Base-by-base conservation (phyloP, 2,888 invertebrate genomes). In the Melieria picta region DNA sequence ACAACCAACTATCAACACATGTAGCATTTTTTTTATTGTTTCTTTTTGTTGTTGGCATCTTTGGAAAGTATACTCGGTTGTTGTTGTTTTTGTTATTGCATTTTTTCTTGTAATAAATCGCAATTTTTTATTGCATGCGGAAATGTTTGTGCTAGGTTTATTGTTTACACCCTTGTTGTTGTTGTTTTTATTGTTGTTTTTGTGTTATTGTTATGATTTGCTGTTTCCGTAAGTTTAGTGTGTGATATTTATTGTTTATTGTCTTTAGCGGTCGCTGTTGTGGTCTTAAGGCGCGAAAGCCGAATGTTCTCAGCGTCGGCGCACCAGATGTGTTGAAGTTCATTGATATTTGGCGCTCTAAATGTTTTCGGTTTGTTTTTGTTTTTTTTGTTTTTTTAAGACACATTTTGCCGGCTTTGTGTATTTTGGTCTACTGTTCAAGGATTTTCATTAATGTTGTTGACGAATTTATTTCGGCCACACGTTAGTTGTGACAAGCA, bases 111-210 rank as follows among this genome's bases (percentile, higher is more conserved):
- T 5, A n/a, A 58, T 58, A 58, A 6, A 58, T 6, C 4, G 10
- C 16, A 5, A 13, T 58, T 58, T 58, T 58, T 58, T 58, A 58
- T 58, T 58, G 16, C 16, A 58, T 13, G 11, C 58, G 58, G 58
- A 58, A 58, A 58, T 16, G n/a, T 58, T 58, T 58, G 58, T 16
- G 5, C 58, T 13, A 58, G 4, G 9, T 57, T 57, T 57, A n/a
- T 7, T 57, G n/a, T 13, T 11, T 42, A 57, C 42, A 5, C 1
- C 10, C 10, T 58, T 58, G 5, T 58, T 10, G 16, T 7, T 10
- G 16, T 1, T 58, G 16, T 7, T 58, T 4, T 58, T 11, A 30
- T 11, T 58, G n/a, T 58, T 58, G 58, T 58, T 11, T 5, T 58
- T 7, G 13, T 13, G 11, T 7, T n/a, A 52, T 52, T 52, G 11